These are phyloP conservation scores for Nanorana parkeri DNA, from an alignment of 2,113 vertebrate genomes.

Conservation along the genomic window DNA sequence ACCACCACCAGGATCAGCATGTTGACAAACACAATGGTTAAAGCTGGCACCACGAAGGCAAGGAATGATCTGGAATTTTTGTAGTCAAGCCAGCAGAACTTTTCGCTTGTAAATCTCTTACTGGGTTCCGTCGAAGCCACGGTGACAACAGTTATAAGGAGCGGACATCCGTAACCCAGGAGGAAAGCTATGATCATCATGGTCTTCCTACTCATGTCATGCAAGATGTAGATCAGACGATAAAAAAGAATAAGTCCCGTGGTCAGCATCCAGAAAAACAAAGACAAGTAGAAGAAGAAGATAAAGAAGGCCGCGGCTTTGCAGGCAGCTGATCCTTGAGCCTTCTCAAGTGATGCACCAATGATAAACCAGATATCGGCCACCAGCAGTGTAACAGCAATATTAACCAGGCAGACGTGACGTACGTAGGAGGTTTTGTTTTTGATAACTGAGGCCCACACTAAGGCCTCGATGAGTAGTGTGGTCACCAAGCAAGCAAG, in stretches of 20 bases:
- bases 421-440: constrained; percentile 84
- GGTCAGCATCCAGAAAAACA: constrained; percentile 94
- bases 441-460: constrained; percentile 89
- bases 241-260: constrained; percentile 89
- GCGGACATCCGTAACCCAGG: constrained; percentile 84
- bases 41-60: constrained; percentile 80
- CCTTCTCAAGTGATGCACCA: constrained; percentile 39
- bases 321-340: constrained; percentile 64
- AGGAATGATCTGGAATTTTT: constrained; percentile 72
- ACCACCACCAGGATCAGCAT: constrained; percentile 81
- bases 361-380: constrained; percentile 81
- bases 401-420: constrained; percentile 85
- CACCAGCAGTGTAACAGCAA: constrained; percentile 78
- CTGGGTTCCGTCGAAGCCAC: constrained; percentile 66
- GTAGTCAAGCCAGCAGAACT: constrained; percentile 84
- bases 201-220: constrained; percentile 77
- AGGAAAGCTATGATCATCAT: constrained; percentile 76
- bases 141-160: constrained; percentile 78
- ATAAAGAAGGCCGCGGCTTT: constrained; percentile 73
- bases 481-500: constrained; percentile 75
- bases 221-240: constrained; percentile 82
- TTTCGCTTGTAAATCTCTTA: constrained; percentile 65
- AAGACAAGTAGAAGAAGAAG: constrained; percentile 86
- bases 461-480: constrained; percentile 78
- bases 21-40: constrained; percentile 82